Evolutionary conservation across 2,888 invertebrate genomes (phyloP).

Genomic region (Pinctada fucata): DNA sequence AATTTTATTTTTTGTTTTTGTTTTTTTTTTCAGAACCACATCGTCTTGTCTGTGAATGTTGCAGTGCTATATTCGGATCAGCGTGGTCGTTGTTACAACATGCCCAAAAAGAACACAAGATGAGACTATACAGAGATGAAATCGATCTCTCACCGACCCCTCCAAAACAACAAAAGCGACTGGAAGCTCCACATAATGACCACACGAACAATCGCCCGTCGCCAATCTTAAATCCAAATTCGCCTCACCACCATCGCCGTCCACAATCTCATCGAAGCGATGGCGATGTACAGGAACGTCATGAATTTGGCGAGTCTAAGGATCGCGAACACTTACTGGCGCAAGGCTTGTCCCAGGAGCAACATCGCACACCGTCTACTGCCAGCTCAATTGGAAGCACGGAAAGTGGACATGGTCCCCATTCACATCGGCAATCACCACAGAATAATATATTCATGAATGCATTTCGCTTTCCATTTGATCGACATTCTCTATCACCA

Average conservation of each 20-base stretch:
- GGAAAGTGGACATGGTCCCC: constrained; percentile 50
- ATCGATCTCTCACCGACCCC: constrained; percentile 77
- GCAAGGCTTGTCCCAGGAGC: constrained; percentile 48
- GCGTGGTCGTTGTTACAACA: constrained; percentile 97
- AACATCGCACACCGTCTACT: constrained; percentile 55
- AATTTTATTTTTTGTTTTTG: background rate
- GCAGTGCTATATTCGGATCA: constrained; percentile 93
- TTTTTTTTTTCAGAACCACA: constrained; percentile 85
- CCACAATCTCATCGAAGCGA: constrained; percentile 17
- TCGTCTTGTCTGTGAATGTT: constrained; percentile 95
- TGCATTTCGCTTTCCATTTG: constrained; percentile 57
- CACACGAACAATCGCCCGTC: constrained; percentile 66
- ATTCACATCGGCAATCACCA: constrained; percentile 54
- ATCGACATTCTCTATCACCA: constrained; percentile 71
- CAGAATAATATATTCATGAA: constrained; percentile 58
- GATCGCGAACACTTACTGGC: constrained; percentile 18
- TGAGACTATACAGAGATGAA: constrained; percentile 87
- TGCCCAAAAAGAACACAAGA: constrained; percentile 94
- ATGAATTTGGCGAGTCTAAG: constrained; percentile 10
- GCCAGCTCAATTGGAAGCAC: constrained; percentile 56
- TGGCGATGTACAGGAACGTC: constrained; percentile 23
- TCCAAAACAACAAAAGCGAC: constrained; percentile 18
- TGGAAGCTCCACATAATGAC: constrained; percentile 2
- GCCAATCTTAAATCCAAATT: constrained; percentile 77
- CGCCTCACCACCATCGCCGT: constrained; percentile 20